Base-by-base conservation (phyloP, 2,888 invertebrate genomes). In the Clunio marinus region DNA sequence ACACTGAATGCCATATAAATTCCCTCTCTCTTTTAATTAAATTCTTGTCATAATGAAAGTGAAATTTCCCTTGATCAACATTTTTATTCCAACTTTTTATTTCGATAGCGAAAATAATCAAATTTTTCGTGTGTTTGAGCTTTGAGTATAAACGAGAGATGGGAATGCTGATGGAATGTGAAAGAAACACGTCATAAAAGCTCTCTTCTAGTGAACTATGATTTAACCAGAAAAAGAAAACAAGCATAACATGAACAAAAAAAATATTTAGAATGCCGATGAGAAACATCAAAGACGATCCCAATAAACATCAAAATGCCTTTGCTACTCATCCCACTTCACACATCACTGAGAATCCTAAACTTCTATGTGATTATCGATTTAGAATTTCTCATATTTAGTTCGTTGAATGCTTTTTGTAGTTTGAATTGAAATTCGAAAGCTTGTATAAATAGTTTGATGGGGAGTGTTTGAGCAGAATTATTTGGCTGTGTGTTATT, bases 31-130 rank as follows among this genome's bases (percentile, higher is more conserved):
- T 41, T 41, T 60, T 60, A 60, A 60, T 60, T 60, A 60, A 60
- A 60, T 60, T 60, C 41, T 60, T 35, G 35, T 60, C 35, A 60
- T 60, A 60, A 37, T 60, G 37, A 60, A 60, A 60, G 41, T 35
- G 60, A 60, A 60, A 60, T 60, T 60, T 24, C 15, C 60, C 60
- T 60, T 60, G 60, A 60, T 60, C 60, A 22, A 60, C 60, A 37
- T 58, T 58, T 51, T 51, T 51, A 51, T 51, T 51, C 8, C 8
- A 17, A 51, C 51, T 27, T n/a, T 15, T 58, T 28, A 27, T 17
- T 60, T 37, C 41, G 15, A 41, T 7, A 41, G 41, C 41, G n/a
- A 41, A n/a, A n/a, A 41, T 41, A 41, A 41, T 60, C 22, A 37
- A 17, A 60, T 60, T 37, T 58, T 28, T 58, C 17, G 32, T 32